Base-by-base conservation (phyloP, 2,797 vertebrate species). In the Enteromius thamalakanensis region DNA sequence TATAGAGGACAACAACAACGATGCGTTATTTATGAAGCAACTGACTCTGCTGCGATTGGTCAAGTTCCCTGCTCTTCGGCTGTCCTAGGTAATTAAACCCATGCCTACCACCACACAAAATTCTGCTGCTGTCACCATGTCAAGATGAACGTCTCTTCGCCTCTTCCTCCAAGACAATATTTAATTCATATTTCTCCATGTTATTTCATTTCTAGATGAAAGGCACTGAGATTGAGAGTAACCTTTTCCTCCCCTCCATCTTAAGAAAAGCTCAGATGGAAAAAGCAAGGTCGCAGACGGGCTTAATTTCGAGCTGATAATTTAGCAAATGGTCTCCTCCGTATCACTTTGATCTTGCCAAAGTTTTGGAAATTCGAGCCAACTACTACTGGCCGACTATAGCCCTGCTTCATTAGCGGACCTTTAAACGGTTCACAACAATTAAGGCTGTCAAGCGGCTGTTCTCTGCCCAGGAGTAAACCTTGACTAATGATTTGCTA, bases 401-500 rank as follows among this genome's bases (percentile, higher is more conserved):
- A 94, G 92, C 91, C 91, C 90, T 87, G 94, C 91, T 96, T 97
- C 95, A 96, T 97, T 97, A 97, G 94, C 87, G 92, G 92, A 96
- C 94, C 94, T 95, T 96, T 95, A 95, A 93, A 94, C 87, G 90
- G 93, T 90, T 92, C 93, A 91, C 92, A 95, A 96, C 95, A 96
- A 96, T 96, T 96, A 96, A 93, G 94, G 93, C 92, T 94, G 93
- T 95, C 93, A 94, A 93, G 90, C 85, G 91, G 90, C 92, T 83
- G 83, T 92, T 89, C 90, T 85, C 87, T 88, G 64, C 90, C 82
- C 80, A 91, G 92, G 89, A 93, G 91, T 86, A 90, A 90, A 94
- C 92, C 93, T 93, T 95, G 93, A 95, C 93, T 96, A 96, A 96
- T 96, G 95, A 96, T 95, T 96, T 94, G 92, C 93, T 96, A 95